phyloP scores from a whole-genome alignment of 2,113 vertebrate genomes.

The Laticauda colubrina region DNA sequence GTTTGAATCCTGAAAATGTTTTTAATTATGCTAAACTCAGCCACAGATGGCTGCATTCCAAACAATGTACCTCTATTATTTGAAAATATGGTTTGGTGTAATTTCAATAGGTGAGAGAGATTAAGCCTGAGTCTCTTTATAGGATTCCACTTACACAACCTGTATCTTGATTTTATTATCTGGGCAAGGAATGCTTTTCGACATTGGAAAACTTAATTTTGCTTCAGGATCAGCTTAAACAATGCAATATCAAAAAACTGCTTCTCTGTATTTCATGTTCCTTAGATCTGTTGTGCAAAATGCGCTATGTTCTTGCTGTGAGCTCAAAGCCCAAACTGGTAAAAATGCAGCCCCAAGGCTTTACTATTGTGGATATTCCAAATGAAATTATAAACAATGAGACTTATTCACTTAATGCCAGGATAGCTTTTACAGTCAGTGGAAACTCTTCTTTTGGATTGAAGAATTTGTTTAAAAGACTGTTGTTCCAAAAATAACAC shows the following conservation, averaged over 20 bases:
- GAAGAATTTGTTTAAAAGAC: neutral
- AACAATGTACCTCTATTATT: neutral
- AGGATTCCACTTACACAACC: neutral
- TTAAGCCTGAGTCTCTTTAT: neutral
- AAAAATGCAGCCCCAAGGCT: neutral
- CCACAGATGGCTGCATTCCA: neutral
- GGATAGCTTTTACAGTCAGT: neutral
- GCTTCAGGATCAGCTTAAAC: neutral
- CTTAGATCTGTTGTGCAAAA: slow-evolving; percentile 1
- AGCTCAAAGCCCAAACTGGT: neutral
- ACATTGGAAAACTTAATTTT: neutral
- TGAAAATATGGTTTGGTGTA: neutral
- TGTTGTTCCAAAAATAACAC: neutral
- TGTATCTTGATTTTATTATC: neutral
- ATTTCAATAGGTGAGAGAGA: neutral
- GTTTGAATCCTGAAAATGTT: neutral
- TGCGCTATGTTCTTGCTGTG: neutral
- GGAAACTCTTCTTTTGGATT: neutral
- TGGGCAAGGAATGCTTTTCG: neutral
- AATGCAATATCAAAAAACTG: neutral
- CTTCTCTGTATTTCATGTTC: neutral
- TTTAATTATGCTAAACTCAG: neutral
- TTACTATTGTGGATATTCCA: neutral
- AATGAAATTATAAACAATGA: neutral
- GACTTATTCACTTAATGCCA: neutral